Conservation (phyloP, 2,797 vertebrate genomes). For the Tangara arthus region DNA sequence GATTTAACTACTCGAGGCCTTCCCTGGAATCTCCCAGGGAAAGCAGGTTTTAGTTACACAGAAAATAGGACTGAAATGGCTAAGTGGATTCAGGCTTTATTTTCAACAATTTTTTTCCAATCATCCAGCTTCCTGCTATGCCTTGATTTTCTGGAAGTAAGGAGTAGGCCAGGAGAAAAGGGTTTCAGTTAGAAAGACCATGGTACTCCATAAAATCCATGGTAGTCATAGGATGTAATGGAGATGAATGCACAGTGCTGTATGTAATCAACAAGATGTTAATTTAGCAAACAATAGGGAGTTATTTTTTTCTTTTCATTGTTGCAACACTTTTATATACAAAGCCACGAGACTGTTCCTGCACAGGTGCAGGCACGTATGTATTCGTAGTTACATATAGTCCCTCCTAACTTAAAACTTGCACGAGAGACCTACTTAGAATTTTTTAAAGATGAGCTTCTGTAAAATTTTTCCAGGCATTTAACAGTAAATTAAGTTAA, state of each 20-base stretch:
- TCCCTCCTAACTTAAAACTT: not conserved
- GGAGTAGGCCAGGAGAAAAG: not conserved
- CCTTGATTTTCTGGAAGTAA: not conserved
- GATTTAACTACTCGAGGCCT: not conserved
- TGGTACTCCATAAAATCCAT: rapidly evolving
- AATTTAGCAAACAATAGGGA: not conserved
- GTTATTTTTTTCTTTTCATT: not conserved
- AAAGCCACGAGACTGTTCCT: not conserved
- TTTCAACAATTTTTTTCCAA: not conserved
- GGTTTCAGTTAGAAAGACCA: not conserved
- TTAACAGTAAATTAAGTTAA: not conserved
- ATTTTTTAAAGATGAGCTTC: not conserved
- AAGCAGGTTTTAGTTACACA: not conserved
- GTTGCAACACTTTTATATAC: not conserved
- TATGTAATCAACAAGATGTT: not conserved
- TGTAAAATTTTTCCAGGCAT: not conserved
- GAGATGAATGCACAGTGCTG: not conserved
- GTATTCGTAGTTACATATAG: not conserved
- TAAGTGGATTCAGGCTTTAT: not conserved
- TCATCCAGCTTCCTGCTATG: not conserved
- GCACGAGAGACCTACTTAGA: not conserved
- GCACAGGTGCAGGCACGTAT: too few relatives aligned
- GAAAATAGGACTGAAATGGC: not conserved
- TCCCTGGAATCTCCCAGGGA: not conserved
- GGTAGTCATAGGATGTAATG: not conserved